phyloP scores from a whole-genome alignment of 2,888 invertebrate species.

The Agelastica alni region DNA sequence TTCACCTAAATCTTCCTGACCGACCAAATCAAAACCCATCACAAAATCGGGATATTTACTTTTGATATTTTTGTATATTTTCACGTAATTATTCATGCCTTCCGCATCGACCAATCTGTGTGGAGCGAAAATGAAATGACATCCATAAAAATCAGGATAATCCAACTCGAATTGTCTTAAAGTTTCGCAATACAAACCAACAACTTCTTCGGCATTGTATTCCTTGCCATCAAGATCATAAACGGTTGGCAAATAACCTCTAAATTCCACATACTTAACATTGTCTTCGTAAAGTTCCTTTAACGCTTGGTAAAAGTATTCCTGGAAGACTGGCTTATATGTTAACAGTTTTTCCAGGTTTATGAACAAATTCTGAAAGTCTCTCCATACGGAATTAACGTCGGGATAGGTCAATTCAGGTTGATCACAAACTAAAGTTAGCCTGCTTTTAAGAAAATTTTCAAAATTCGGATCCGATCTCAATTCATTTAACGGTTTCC shows the following conservation, averaged over 20 bases:
- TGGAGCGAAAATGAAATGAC: constrained; percentile 67
- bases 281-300: constrained; percentile 66
- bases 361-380: constrained; percentile 59
- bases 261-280: constrained; percentile 65
- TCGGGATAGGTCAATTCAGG: constrained; percentile 48
- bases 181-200: constrained; percentile 58
- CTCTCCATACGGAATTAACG: constrained; percentile 58
- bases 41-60: constrained; percentile 62
- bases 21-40: constrained; percentile 81
- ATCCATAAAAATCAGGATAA: constrained; percentile 64
- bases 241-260: constrained; percentile 59
- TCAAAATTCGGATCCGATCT: constrained; percentile 57
- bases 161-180: constrained; percentile 59
- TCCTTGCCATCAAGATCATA: constrained; percentile 63
- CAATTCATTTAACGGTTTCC: constrained; percentile 37
- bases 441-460: constrained; percentile 57
- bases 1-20: constrained; percentile 73
- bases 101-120: constrained; percentile 49
- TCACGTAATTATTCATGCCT: constrained; percentile 48
- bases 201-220: constrained; percentile 57
- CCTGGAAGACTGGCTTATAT: constrained; percentile 62
- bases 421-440: constrained; percentile 62
- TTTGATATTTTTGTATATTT: constrained; percentile 28
- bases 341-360: constrained; percentile 51
- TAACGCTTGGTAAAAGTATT: constrained; percentile 62